Base-by-base conservation (phyloP, 2,113 vertebrate species). In the Anas platyrhynchos region DNA sequence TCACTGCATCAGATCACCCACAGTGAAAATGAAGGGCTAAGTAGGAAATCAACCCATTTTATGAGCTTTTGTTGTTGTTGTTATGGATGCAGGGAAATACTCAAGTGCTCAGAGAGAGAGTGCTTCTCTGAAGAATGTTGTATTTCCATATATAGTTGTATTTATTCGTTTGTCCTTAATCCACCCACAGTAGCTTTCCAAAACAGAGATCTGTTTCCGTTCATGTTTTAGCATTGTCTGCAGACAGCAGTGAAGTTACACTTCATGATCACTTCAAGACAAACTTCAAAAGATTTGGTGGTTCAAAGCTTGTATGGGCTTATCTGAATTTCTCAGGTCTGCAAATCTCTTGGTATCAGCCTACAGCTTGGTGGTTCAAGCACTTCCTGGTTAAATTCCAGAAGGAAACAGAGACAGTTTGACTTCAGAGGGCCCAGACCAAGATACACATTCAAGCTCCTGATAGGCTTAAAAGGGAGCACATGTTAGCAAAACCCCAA, bases 261-360 rank as follows among this genome's bases (percentile, higher is more conserved):
- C 29, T 88, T 82, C 6, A 9, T 68, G 84, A 91, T 84, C 41
- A 41, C 41, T 41, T 41, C 41, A 41, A 96, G 67, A 34, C 65
- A 83, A 86, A 87, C 91, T 94, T 97, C 95, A 95, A 88, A 95
- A 83, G 79, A 13, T 56, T 92, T 88, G 26, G 67, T 54, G n/a
- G 66, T 93, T 97, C 93, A 96, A 93, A 95, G 82, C 81, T 72
- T 93, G 10, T 18, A 65, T 22, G 31, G 21, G 74, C 79, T 96
- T 97, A 96, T 97, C 95, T 94, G 91, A 93, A 93, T 75, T 94
- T 93, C 74, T 90, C 84, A 94, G 83, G 84, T 94, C 90, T 96
- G 95, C 67, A 90, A 9, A 90, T 95, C 82, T 93, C 82, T 52
- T 54, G 21, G n/a, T 96, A 93, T 96, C 95, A 97, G 82, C 69